Evolutionary conservation across 2,797 vertebrate genomes (phyloP).

Genomic region (Morelia viridis): DNA sequence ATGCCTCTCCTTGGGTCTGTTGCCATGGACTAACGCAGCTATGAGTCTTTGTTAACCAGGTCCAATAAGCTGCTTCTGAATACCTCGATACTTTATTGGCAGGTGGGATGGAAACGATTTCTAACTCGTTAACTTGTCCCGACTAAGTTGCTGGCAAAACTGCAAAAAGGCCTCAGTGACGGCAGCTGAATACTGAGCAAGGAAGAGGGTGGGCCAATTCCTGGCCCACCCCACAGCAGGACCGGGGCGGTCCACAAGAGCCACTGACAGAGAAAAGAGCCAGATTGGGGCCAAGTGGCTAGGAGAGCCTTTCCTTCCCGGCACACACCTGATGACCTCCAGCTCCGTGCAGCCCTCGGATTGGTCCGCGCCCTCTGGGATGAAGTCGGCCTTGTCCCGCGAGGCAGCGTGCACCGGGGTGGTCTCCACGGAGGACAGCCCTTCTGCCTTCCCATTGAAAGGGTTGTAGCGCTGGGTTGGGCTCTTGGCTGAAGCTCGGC

Average conservation of each 20-base stretch:
- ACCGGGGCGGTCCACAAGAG: background rate
- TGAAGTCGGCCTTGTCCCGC: constrained; percentile 55
- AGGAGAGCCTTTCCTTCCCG: rapidly evolving
- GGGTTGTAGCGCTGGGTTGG: constrained; percentile 89
- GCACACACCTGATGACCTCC: constrained; percentile 92
- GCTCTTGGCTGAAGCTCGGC: constrained; percentile 74
- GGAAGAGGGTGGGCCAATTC: background rate
- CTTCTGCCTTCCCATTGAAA: constrained; percentile 79
- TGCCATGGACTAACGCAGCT: too few species aligned
- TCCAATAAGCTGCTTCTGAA: too few species aligned
- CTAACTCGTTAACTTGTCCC: too few species aligned
- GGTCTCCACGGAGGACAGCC: constrained; percentile 77
- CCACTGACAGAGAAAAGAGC: background rate
- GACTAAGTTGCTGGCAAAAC: too few species aligned
- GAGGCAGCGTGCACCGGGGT: constrained; percentile 82
- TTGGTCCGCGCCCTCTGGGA: constrained; percentile 71
- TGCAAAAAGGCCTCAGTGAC: too few species aligned
- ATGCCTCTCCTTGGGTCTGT: too few species aligned
- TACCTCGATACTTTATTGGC: too few species aligned
- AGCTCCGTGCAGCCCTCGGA: constrained; percentile 78
- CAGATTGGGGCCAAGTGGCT: background rate
- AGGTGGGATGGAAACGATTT: too few species aligned
- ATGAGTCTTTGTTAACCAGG: too few species aligned
- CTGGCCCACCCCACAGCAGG: background rate
- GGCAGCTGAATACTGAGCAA: too few species aligned